These are phyloP conservation scores for Abrostola triplasia DNA, from an alignment of 2,888 invertebrate genomes.

Conservation along the genomic window DNA sequence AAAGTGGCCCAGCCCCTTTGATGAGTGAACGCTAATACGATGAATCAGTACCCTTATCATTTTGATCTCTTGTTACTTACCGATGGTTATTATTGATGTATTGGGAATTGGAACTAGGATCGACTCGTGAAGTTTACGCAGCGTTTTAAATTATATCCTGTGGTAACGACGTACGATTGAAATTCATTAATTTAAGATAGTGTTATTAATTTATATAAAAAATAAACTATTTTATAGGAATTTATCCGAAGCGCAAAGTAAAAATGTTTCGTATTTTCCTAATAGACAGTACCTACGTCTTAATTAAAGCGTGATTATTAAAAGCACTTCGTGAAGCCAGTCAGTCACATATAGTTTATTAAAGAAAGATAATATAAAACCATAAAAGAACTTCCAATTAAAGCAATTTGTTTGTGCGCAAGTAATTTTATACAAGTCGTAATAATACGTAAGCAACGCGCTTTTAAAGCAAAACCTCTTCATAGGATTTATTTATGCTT, in stretches of 20 bases:
- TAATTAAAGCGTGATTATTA: background rate
- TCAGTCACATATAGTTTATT: conserved; percentile 6
- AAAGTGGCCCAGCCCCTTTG: conserved; percentile 73
- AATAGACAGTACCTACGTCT: background rate
- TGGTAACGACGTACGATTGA: background rate
- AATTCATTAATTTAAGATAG: background rate
- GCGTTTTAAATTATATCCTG: conserved; percentile 23
- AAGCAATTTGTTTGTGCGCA: conserved; percentile 49
- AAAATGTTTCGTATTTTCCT: too few species aligned
- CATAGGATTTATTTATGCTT: conserved; percentile 55
- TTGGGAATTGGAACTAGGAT: conserved; percentile 36
- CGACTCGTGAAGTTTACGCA: conserved; percentile 21
- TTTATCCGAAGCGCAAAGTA: too few species aligned
- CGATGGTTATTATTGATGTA: conserved; percentile 54
- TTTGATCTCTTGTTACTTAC: conserved; percentile 73
- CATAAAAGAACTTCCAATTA: conserved; percentile 35
- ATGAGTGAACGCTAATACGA: conserved; percentile 71
- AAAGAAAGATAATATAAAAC: conserved; percentile 18
- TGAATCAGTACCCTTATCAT: conserved; percentile 71
- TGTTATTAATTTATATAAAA: too few species aligned
- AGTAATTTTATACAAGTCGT: conserved; percentile 50
- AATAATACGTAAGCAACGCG: conserved; percentile 43
- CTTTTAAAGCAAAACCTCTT: conserved; percentile 51
- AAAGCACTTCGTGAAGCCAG: background rate
- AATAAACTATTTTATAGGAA: too few species aligned